A percentile compares a stretch with the other conserved stretches of the same genome.
phyloP scores from a whole-genome alignment of 2,797 vertebrate genomes.

The Myiothlypis coronata region DNA sequence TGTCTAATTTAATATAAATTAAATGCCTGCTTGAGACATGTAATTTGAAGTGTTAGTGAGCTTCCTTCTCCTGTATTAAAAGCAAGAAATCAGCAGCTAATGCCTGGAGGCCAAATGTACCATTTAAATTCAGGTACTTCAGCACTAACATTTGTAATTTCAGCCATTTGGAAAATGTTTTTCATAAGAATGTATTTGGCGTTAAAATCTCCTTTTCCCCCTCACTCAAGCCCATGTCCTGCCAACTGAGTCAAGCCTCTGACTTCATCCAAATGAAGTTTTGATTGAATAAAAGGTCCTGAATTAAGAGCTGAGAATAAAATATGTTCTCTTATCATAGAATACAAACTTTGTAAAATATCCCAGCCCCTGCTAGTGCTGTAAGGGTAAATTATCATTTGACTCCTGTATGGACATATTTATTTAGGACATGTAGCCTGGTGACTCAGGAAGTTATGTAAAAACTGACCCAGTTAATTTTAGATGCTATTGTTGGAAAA shows the following conservation, averaged over 20 bases:
- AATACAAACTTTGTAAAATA: conserved; percentile 35
- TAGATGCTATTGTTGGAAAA: conserved; percentile 73
- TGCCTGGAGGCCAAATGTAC: conserved; percentile 58
- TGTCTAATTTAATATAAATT: conserved; percentile 77
- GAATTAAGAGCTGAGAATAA: conserved; percentile 6
- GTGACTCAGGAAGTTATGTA: conserved; percentile 72
- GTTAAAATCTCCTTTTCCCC: conserved; percentile 10
- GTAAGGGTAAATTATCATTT: conserved; percentile 58
- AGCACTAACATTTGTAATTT: conserved; percentile 56
- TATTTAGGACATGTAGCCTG: conserved; percentile 62
- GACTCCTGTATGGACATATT: conserved; percentile 48
- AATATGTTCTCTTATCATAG: conserved; percentile 38
- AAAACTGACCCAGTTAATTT: conserved; percentile 71
- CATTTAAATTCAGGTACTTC: conserved; percentile 69
- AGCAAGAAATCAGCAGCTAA: conserved; percentile 68
- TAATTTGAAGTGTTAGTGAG: conserved; percentile 67
- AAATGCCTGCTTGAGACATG: conserved; percentile 63
- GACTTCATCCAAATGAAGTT: conserved; percentile 31
- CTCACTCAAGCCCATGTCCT: conserved; percentile 16
- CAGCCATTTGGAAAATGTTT: conserved; percentile 53
- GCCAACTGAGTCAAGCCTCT: conserved; percentile 12
- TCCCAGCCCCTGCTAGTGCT: neutral
- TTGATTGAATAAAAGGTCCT: conserved; percentile 2
- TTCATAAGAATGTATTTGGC: conserved; percentile 57
- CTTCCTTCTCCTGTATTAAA: conserved; percentile 54